Percentiles rank a stretch among this genome's conserved stretches.
These are phyloP conservation scores for Phylloscopus whistleri DNA, from an alignment of 2,113 vertebrate species.

Conservation along the genomic window DNA sequence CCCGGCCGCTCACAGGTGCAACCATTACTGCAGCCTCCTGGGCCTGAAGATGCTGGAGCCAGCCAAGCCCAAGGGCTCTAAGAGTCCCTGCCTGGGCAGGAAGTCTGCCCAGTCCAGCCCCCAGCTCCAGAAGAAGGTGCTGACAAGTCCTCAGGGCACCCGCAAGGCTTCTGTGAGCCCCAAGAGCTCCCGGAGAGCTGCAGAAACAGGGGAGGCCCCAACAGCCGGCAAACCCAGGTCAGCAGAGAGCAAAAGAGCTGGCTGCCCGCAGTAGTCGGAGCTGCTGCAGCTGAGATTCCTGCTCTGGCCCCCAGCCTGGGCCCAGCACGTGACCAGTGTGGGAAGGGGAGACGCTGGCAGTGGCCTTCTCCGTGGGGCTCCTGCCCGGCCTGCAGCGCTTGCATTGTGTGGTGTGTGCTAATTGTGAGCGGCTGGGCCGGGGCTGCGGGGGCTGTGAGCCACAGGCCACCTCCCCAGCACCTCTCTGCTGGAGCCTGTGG, in stretches of 20 bases:
- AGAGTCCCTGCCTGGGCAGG: conserved; percentile 84
- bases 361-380: background rate
- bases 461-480: background rate
- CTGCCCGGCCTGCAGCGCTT: fast-evolving
- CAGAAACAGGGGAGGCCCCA: conserved; percentile 65
- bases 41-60: conserved; percentile 81
- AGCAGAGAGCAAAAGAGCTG: background rate
- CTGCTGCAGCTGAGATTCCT: background rate
- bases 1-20: conserved; percentile 82
- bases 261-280: background rate
- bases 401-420: conserved; percentile 41
- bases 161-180: conserved; percentile 80
- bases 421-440: background rate
- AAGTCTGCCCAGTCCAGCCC: conserved; percentile 86
- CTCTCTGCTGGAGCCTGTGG: background rate
- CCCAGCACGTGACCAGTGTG: fast-evolving
- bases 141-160: conserved; percentile 79
- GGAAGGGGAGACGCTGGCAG: background rate
- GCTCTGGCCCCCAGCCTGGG: background rate
- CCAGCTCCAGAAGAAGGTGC: conserved; percentile 84
- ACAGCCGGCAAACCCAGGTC: conserved; percentile 56
- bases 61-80: conserved; percentile 83
- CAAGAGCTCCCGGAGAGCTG: conserved; percentile 74
- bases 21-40: conserved; percentile 87
- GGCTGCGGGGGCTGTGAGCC: fast-evolving